These are phyloP conservation scores for Helobdella robusta DNA, from an alignment of 2,888 invertebrate species.

Conservation along the genomic window DNA sequence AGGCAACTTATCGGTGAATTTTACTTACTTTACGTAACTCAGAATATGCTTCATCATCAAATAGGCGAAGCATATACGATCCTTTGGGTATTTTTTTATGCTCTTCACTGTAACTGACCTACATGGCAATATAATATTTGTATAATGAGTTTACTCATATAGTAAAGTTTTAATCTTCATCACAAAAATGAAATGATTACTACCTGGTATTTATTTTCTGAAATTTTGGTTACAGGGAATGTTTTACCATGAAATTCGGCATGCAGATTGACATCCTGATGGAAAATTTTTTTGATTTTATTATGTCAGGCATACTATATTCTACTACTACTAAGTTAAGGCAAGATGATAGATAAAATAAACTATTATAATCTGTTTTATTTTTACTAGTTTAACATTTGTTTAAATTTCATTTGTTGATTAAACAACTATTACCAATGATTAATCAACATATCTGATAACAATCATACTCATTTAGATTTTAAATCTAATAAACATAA, in stretches of 20 bases:
- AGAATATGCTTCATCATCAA: constrained; percentile 85
- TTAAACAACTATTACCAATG: neutral
- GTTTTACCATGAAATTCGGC: constrained; percentile 78
- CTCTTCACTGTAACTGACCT: constrained; percentile 91
- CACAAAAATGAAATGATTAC: neutral
- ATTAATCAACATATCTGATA: too few relatives aligned
- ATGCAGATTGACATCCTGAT: constrained; percentile 63
- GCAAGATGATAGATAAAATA: too few relatives aligned
- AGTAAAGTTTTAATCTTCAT: neutral
- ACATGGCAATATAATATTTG: neutral
- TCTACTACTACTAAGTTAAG: too few relatives aligned
- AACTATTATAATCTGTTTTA: too few relatives aligned
- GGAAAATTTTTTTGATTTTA: too few relatives aligned
- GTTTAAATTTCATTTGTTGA: neutral
- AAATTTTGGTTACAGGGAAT: constrained; percentile 71
- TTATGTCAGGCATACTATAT: too few relatives aligned
- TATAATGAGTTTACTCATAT: neutral
- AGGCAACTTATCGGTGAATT: neutral
- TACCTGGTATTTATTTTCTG: constrained; percentile 63
- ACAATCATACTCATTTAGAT: too few relatives aligned
- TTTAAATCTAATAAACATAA: too few relatives aligned
- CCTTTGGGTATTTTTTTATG: constrained; percentile 71
- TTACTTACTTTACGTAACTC: constrained; percentile 64
- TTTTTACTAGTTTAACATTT: neutral
- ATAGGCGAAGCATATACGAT: constrained; percentile 67